Evolutionary conservation across 2,888 invertebrate genomes (phyloP), one percentile per base, ranked within the genome.

Genomic region (Cephus pulcher): DNA sequence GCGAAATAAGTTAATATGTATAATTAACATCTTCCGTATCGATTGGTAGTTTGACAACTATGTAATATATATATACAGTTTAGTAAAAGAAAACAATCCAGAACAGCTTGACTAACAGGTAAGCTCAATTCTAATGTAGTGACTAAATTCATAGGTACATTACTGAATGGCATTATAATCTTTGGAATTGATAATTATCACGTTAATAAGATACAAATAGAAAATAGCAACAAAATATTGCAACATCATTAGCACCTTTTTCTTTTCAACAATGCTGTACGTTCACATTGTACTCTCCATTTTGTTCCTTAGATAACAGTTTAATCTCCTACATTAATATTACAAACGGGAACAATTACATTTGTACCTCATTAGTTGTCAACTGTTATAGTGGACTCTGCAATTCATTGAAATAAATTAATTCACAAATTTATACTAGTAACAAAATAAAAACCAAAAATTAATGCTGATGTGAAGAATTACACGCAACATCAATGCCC

Each of bases 1-100:
- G 23, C 23, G 23, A 56, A 56, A 56, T 56, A 56, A 40, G 40
- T 40, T 23, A 40, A 56, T 56, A 56, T 56, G 56, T 56, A 56
- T 56, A 56, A 56, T 56, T 56, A 56, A 56, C 6, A 71, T 71
- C 71, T 71, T 71, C 71, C 32, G 15, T 71, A 71, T 30, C 71
- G 81, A 82, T 12, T 80, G 79, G 68, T 80, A 34, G 11, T 71
- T 71, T 34, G 23, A 34, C 30, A 34, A 23, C 15, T 23, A 68
- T 40, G 73, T 73, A 40, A 83, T 69, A 40, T 56, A 30, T 56
- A 30, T 30, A 56, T 56, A 56, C 56, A 23, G 23, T 56, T 56
- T 56, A 56, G 56, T 56, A 56, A 23, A 56, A 23, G 23, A 56
- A 15, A 56, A 56, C 23, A 23, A 56, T 56, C 56, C 23, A 23